Conservation (phyloP, 2,888 invertebrate genomes). For the Rotaria magnacalcarata region DNA sequence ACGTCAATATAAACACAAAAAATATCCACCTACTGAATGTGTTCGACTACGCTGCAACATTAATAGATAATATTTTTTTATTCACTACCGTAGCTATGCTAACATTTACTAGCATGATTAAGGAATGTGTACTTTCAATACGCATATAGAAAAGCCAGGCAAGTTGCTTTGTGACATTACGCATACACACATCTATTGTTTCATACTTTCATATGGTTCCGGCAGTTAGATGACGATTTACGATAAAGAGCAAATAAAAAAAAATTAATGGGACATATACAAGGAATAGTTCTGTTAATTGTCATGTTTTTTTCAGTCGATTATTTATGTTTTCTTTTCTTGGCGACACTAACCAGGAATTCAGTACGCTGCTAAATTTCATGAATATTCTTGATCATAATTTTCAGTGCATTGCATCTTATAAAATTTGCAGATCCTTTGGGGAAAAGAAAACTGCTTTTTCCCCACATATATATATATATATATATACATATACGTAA, state of each 20-base stretch:
- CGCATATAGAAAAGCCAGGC: too few relatives aligned
- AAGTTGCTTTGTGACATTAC: background rate
- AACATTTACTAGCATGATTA: background rate
- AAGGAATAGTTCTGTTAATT: background rate
- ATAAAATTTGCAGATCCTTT: background rate
- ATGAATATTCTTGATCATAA: background rate
- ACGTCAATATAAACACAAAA: background rate
- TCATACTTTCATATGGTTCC: background rate
- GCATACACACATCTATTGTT: background rate
- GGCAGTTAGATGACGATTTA: background rate
- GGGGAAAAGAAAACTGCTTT: background rate
- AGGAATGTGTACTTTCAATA: background rate
- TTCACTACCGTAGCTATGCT: background rate
- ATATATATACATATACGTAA: too few relatives aligned
- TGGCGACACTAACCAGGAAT: background rate
- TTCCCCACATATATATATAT: background rate
- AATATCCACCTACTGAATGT: background rate
- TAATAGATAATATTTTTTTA: background rate
- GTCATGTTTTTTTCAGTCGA: background rate
- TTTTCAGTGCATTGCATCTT: background rate
- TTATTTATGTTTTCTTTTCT: background rate
- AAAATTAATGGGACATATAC: background rate
- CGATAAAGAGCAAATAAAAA: background rate
- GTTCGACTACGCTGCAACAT: background rate
- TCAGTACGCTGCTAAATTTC: background rate